Conservation (phyloP, 2,888 invertebrate species). For the Ferdinandea cuprea region DNA sequence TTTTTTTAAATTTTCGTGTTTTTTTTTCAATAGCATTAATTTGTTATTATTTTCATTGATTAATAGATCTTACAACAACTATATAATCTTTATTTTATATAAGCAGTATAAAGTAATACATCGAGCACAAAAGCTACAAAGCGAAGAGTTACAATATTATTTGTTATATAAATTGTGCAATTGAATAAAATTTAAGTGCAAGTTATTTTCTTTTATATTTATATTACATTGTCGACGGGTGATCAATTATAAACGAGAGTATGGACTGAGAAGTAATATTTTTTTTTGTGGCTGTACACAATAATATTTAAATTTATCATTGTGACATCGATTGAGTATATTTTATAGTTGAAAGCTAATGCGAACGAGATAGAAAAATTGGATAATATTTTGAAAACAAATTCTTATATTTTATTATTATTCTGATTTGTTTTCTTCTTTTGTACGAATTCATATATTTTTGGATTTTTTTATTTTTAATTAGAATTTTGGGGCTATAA, state of each 20-base stretch:
- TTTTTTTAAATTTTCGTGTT: too few relatives aligned
- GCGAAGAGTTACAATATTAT: neutral
- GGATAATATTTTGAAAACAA: too few relatives aligned
- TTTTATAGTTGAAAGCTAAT: too few relatives aligned
- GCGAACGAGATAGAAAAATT: too few relatives aligned
- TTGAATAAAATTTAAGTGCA: conserved; percentile 2
- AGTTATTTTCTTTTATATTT: conserved; percentile 3
- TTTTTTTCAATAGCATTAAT: neutral
- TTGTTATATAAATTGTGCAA: conserved; percentile 15
- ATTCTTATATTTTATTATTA: too few relatives aligned
- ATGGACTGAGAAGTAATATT: neutral
- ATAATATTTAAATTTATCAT: neutral
- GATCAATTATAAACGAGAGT: conserved; percentile 22
- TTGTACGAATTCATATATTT: too few relatives aligned
- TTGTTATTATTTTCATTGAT: too few relatives aligned
- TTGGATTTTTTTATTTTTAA: too few relatives aligned
- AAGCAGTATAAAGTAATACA: conserved; percentile 9
- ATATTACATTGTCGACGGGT: neutral
- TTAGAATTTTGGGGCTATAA: too few relatives aligned
- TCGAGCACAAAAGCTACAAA: conserved; percentile 32
- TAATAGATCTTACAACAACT: neutral
- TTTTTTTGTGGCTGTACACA: neutral
- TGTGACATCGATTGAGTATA: neutral
- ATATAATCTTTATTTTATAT: neutral
- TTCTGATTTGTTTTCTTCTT: too few relatives aligned